Conservation (phyloP, 2,113 vertebrate genomes). For the Gallinago undulata region DNA sequence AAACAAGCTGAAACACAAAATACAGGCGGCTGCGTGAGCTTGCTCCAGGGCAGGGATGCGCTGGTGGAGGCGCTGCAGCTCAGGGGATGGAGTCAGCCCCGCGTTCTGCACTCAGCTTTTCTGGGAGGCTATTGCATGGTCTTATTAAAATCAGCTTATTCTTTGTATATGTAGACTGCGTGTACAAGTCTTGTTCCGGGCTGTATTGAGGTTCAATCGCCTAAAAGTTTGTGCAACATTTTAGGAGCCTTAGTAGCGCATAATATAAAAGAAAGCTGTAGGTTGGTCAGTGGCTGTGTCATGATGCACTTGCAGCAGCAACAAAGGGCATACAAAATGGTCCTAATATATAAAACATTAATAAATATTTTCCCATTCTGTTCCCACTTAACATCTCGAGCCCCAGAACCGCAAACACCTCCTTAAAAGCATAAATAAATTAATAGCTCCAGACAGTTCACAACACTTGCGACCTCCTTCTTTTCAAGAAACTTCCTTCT, state of each 20-base stretch:
- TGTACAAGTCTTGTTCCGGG: background rate
- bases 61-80: background rate
- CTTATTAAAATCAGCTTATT: background rate
- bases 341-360: background rate
- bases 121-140: background rate
- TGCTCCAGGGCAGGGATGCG: background rate
- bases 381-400: background rate
- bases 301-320: background rate
- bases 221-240: background rate
- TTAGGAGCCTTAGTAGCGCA: background rate
- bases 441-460: background rate
- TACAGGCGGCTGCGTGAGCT: accelerated
- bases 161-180: accelerated
- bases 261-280: background rate
- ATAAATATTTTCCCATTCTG: background rate
- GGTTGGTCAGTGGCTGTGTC: background rate
- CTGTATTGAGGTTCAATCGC: background rate
- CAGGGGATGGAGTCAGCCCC: background rate
- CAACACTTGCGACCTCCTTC: background rate
- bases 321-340: background rate
- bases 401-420: background rate
- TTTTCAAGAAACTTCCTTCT: background rate
- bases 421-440: background rate
- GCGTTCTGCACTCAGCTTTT: background rate
- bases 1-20: background rate